phyloP scores from a whole-genome alignment of 2,888 invertebrate genomes.

The Ceraclea dissimilis region DNA sequence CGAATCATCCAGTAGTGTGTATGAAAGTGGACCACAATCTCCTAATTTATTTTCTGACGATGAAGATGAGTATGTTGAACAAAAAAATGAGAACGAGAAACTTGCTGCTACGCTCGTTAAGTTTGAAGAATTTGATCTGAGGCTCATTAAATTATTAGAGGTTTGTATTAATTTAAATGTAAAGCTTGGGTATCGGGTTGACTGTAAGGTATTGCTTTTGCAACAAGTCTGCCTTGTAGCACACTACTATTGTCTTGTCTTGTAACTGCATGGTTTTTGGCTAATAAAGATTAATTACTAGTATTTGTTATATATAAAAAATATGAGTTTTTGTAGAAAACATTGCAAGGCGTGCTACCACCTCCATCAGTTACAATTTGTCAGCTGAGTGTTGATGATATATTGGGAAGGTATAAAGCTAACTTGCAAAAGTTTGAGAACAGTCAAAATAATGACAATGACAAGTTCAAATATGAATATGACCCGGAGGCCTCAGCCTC shows the following conservation, averaged over 20 bases:
- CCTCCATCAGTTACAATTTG: slow-evolving; percentile 67
- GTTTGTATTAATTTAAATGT: slow-evolving; percentile 29
- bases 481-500: slow-evolving; percentile 11
- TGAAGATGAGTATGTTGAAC: slow-evolving; percentile 38
- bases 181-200: too few relatives aligned
- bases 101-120: slow-evolving; percentile 41
- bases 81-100: slow-evolving; percentile 23
- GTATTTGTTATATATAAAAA: too few relatives aligned
- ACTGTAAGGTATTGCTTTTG: too few relatives aligned
- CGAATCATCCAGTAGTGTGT: slow-evolving; percentile 18
- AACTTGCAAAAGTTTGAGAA: slow-evolving; percentile 44
- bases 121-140: slow-evolving; percentile 40
- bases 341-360: slow-evolving; percentile 62
- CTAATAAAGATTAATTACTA: background rate
- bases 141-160: slow-evolving; percentile 39
- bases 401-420: slow-evolving; percentile 52
- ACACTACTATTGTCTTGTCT: too few relatives aligned
- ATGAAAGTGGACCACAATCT: slow-evolving; percentile 33
- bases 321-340: slow-evolving; percentile 48
- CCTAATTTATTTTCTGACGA: slow-evolving; percentile 63
- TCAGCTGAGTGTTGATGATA: slow-evolving; percentile 57
- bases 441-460: slow-evolving; percentile 27
- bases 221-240: too few relatives aligned
- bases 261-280: background rate
- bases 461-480: slow-evolving; percentile 26